Evolutionary conservation across 2,797 vertebrate genomes (phyloP).

Genomic region (Pangasius sanitwongsei): DNA sequence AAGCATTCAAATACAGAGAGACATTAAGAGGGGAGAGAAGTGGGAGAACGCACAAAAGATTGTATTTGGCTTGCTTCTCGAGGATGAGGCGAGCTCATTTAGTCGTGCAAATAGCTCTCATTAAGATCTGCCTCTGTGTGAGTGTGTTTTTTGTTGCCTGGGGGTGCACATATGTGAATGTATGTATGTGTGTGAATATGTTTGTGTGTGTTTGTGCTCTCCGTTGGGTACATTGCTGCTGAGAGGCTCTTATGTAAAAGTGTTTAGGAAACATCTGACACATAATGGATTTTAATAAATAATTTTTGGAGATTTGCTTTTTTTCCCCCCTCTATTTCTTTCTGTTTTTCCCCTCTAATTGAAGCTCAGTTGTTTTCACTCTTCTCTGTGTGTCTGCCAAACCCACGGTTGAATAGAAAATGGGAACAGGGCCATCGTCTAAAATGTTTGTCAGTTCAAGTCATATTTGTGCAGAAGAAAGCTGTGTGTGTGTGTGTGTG

Average conservation of each 20-base stretch:
- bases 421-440: not conserved
- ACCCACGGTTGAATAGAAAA: not conserved
- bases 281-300: conserved; percentile 31
- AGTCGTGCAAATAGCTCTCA: conserved; percentile 77
- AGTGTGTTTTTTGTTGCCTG: conserved; percentile 36
- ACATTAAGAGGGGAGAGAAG: conserved; percentile 37
- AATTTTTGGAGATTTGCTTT: conserved; percentile 8
- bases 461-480: conserved; percentile 23
- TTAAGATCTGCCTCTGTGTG: conserved; percentile 64
- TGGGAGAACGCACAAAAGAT: conserved; percentile 58
- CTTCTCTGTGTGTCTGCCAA: conserved; percentile 16
- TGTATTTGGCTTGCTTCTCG: conserved; percentile 72
- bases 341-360: not conserved
- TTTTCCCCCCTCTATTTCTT: not conserved
- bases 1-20: conserved; percentile 25
- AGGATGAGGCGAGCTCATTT: conserved; percentile 77
- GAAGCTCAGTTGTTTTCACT: conserved; percentile 22
- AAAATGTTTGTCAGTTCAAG: conserved; percentile 22
- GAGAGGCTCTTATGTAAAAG: conserved; percentile 33
- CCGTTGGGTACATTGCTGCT: conserved; percentile 20
- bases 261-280: conserved; percentile 40
- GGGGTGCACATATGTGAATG: not conserved
- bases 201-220: conserved; percentile 24
- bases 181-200: not conserved
- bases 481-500: conserved; percentile 11